Conservation (phyloP, 2,888 invertebrate genomes). For the Panopea generosa region DNA sequence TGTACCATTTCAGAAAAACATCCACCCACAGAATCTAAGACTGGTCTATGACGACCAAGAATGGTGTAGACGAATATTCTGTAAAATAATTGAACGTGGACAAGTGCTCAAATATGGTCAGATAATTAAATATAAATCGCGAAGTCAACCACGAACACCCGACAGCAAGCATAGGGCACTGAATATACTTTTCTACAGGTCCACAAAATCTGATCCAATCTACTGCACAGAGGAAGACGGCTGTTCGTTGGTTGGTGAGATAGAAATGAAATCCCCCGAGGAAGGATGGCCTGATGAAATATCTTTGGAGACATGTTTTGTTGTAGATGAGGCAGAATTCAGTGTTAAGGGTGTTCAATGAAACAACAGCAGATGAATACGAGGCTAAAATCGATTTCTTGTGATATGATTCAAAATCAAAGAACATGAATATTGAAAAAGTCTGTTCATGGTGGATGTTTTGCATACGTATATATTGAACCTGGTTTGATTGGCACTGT, state of each 20-base stretch:
- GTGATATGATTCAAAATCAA: no score
- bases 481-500: no score
- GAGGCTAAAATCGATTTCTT: no score
- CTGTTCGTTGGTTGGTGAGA: slow-evolving; percentile 23
- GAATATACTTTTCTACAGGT: slow-evolving; percentile 23
- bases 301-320: slow-evolving; percentile 15
- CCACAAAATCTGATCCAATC: slow-evolving; percentile 13
- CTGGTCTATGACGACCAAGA: slow-evolving; percentile 16
- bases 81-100: slow-evolving; percentile 32
- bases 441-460: no score
- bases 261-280: slow-evolving; percentile 20
- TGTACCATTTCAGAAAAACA: no score
- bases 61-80: slow-evolving; percentile 30
- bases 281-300: slow-evolving; percentile 32
- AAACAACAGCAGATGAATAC: slow-evolving; percentile 19
- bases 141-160: slow-evolving; percentile 5
- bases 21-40: slow-evolving; percentile 24
- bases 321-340: slow-evolving; percentile 37
- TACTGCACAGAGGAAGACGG: slow-evolving; percentile 33
- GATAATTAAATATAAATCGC: background rate
- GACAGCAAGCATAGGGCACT: slow-evolving; percentile 16
- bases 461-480: no score
- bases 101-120: slow-evolving; percentile 22
- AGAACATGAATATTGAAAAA: no score
- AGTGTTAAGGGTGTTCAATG: slow-evolving; percentile 23